Base-by-base conservation (phyloP, 2,113 vertebrate species). In the Anhinga rufa region DNA sequence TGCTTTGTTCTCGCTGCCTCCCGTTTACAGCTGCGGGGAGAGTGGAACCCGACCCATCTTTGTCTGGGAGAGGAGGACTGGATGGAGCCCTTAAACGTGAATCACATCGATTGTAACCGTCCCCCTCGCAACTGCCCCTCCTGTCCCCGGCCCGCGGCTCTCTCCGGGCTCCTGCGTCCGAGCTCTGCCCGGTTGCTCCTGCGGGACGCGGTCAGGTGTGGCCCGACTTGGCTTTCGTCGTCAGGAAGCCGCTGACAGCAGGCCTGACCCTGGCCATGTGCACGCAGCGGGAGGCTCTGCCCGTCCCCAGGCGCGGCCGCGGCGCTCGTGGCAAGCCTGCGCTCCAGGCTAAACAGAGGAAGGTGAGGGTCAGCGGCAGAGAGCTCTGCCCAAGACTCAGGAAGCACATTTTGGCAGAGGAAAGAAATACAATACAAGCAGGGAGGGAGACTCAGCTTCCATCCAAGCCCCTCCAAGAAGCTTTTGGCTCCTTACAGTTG, bases 381-480 rank as follows among this genome's bases (percentile, higher is more conserved):
- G 98, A 98, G 98, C 98, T 98, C 98, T 96, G 97, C 97, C 98
- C 98, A 89, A 96, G 90, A 97, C 97, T 97, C 98, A 98, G 99
- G 98, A 99, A 99, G 98, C 96, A 95, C 94, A 97, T 98, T 99
- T 98, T 98, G 98, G 98, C 98, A 98, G 98, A 98, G 98, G 98
- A 99, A 99, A 99, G 98, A 99, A 98, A 98, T 98, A 98, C 98
- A 99, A 99, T 98, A 98, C 98, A 96, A 96, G 92, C 90, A 92
- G 96, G 96, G 95, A 95, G 97, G 96, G 84, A 95, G 91, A 80
- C 87, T 94, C 96, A 38, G 75, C 91, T 95, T 93, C 91, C 81
- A 97, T 92, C 88, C 95, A 94, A n/a, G 75, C 89, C 97, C 75
- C 95, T 95, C 91, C 87, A 93, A 97, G 95, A 58, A 91, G 89